Conservation (phyloP, 2,113 vertebrate genomes). For the Elephantulus edwardii region DNA sequence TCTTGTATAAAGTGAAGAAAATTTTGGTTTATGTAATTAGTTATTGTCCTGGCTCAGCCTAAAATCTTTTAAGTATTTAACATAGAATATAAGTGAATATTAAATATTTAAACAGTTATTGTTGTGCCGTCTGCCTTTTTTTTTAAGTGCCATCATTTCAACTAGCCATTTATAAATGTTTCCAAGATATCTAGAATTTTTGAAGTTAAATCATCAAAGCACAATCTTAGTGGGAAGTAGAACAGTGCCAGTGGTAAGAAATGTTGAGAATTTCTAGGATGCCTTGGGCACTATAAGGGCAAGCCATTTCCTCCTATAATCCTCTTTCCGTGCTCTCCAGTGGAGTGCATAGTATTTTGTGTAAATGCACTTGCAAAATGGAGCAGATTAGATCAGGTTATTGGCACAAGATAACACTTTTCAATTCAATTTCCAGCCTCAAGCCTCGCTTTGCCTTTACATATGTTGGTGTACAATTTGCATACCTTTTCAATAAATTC, state of each 20-base stretch:
- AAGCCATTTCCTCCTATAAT: not conserved
- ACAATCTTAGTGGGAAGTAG: not conserved
- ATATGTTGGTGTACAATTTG: not conserved
- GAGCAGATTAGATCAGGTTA: not conserved
- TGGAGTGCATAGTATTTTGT: not conserved
- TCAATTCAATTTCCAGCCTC: not conserved
- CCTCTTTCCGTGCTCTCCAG: not conserved
- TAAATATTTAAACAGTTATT: slow-evolving; percentile 77
- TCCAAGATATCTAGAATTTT: slow-evolving; percentile 76
- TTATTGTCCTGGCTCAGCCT: slow-evolving; percentile 72
- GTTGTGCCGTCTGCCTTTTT: slow-evolving; percentile 77
- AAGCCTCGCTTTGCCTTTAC: not conserved
- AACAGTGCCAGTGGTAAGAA: not conserved
- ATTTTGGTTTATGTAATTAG: slow-evolving; percentile 66
- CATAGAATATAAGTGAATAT: slow-evolving; percentile 68
- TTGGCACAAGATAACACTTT: not conserved
- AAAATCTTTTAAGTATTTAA: slow-evolving; percentile 64
- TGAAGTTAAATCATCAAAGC: slow-evolving; percentile 80
- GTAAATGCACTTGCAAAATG: not conserved
- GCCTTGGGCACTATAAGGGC: not conserved
- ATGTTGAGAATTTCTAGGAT: not conserved
- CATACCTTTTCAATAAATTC: not conserved
- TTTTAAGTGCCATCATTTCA: slow-evolving; percentile 75
- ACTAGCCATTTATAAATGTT: slow-evolving; percentile 81
- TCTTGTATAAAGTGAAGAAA: slow-evolving; percentile 53